phyloP scores from a whole-genome alignment of 2,888 invertebrate genomes.

The Tachina fera region DNA sequence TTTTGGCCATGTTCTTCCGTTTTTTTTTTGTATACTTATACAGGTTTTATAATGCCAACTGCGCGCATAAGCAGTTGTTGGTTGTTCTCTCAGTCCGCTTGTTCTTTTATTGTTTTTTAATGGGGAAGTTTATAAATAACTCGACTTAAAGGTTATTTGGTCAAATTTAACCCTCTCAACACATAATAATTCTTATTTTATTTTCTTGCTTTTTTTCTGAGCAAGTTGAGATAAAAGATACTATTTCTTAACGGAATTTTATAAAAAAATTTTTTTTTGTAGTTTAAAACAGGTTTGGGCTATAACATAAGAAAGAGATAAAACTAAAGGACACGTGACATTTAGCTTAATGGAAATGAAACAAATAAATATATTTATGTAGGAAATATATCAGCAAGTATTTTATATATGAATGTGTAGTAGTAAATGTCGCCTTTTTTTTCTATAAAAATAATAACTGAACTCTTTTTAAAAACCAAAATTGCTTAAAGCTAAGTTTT shows the following conservation, averaged over 20 bases:
- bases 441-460: too few species aligned
- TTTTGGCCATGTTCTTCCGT: constrained; percentile 64
- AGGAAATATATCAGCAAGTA: too few species aligned
- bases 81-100: constrained; percentile 16
- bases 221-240: constrained; percentile 21
- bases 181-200: constrained; percentile 69
- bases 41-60: constrained; percentile 68
- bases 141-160: constrained; percentile 68
- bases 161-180: constrained; percentile 69
- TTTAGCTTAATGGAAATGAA: background rate
- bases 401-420: too few species aligned
- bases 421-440: too few species aligned
- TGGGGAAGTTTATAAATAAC: constrained; percentile 69
- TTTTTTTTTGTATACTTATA: constrained; percentile 18
- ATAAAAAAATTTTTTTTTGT: background rate
- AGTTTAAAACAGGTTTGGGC: constrained; percentile 8
- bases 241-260: constrained; percentile 41
- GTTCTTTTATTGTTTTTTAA: constrained; percentile 16
- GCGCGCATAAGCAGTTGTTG: constrained; percentile 68
- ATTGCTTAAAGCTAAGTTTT: too few species aligned
- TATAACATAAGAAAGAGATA: background rate
- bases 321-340: constrained; percentile 22
- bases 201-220: background rate
- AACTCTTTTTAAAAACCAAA: too few species aligned
- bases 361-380: too few species aligned